Evolutionary conservation across 2,797 vertebrate genomes (phyloP).

Genomic region (Hylomyscus alleni): DNA sequence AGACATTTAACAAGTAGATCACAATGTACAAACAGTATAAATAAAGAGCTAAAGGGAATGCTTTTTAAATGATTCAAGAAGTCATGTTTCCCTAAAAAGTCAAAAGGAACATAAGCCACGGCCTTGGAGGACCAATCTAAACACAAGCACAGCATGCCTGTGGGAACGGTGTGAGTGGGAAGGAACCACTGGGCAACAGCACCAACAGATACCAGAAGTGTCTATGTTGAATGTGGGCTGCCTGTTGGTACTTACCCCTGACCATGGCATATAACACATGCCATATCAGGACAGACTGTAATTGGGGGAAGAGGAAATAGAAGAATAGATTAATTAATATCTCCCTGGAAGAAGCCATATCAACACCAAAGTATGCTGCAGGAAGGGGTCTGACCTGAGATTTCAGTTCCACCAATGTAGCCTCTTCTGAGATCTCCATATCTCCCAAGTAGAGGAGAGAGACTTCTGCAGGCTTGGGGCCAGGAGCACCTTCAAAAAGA

Average conservation of each 20-base stretch:
- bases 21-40: conserved; percentile 72
- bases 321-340: conserved; percentile 83
- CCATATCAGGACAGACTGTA: conserved; percentile 87
- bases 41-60: conserved; percentile 73
- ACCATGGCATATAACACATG: conserved; percentile 85
- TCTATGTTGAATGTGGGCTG: conserved; percentile 73
- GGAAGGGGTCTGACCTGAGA: conserved; percentile 91
- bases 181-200: conserved; percentile 71
- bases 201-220: conserved; percentile 49
- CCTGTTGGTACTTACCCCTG: conserved; percentile 86
- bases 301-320: conserved; percentile 83
- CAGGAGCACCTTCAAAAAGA: conserved; percentile 72
- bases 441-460: conserved; percentile 90
- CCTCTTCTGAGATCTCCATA: conserved; percentile 94
- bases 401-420: conserved; percentile 94
- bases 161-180: conserved; percentile 65
- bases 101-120: conserved; percentile 61
- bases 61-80: conserved; percentile 61
- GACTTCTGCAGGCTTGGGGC: not conserved
- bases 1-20: conserved; percentile 42
- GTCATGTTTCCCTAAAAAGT: conserved; percentile 75
- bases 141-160: conserved; percentile 78
- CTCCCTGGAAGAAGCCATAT: conserved; percentile 68
- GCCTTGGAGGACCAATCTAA: conserved; percentile 35
- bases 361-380: not conserved